Conservation (phyloP, 1,140 invertebrate genomes). For the Drosophila suzukii region DNA sequence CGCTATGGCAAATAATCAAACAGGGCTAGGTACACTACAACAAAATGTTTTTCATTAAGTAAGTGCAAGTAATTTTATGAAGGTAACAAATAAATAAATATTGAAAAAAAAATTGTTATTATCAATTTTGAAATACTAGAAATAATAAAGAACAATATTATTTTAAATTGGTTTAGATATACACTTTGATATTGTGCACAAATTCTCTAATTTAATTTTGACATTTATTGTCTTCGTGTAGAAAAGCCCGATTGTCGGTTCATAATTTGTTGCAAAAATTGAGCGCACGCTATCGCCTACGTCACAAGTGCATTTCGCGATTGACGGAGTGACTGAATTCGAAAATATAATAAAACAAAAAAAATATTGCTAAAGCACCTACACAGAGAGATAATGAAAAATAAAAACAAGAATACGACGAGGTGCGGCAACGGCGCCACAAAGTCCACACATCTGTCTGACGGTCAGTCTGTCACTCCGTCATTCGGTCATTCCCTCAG, state of each 20-base stretch:
- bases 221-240: conserved; percentile 4
- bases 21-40: conserved; percentile 8
- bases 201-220: background rate
- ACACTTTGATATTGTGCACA: background rate
- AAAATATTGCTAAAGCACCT: conserved; percentile 14
- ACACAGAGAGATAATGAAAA: conserved; percentile 10
- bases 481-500: conserved; percentile 21
- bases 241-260: conserved; percentile 1
- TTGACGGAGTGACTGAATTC: conserved; percentile 11
- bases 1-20: conserved; percentile 47
- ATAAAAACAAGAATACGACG: conserved; percentile 19
- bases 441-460: conserved; percentile 51
- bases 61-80: no score
- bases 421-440: conserved; percentile 67
- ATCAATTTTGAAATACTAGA: background rate
- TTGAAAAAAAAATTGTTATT: background rate
- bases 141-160: no score
- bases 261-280: conserved; percentile 33
- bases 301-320: conserved; percentile 55
- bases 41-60: background rate
- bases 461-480: conserved; percentile 25
- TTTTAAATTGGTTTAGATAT: no score
- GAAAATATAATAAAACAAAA: conserved; percentile 11
- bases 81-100: no score
- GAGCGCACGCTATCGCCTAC: conserved; percentile 51